A percentile compares a stretch with the other conserved stretches of the same genome.
Conservation (phyloP, 2,797 vertebrate species). For the Peromyscus melanophrys region DNA sequence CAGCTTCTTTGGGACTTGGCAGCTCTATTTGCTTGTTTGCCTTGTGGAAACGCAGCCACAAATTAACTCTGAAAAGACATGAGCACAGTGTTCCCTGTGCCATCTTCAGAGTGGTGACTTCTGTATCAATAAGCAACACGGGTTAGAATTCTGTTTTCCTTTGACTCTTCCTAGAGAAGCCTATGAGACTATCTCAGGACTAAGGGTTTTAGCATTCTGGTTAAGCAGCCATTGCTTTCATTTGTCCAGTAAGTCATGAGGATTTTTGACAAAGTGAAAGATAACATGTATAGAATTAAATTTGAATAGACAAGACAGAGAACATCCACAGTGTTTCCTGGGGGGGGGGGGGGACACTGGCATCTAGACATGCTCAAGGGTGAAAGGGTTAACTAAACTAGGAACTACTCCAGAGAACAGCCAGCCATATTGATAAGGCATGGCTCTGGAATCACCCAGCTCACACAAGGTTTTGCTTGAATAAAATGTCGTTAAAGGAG, state of each 20-base stretch:
- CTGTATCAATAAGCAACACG: not conserved
- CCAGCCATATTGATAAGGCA: not conserved
- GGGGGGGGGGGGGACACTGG: not conserved
- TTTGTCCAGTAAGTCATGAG: not conserved
- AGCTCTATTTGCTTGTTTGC: not conserved
- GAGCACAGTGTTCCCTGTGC: not conserved
- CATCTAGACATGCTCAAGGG: not conserved
- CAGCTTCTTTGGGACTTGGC: not conserved
- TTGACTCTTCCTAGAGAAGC: not conserved
- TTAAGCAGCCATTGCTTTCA: not conserved
- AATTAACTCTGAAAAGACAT: not conserved
- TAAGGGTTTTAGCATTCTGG: not conserved
- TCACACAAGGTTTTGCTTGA: not conserved
- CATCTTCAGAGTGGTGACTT: not conserved
- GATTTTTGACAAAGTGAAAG: conserved; percentile 12
- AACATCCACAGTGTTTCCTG: not conserved
- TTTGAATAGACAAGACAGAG: not conserved
- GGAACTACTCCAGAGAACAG: not conserved
- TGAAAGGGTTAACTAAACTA: not conserved
- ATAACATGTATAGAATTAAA: not conserved
- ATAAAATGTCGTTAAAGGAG: not conserved
- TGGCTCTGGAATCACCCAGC: not conserved
- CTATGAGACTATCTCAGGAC: not conserved
- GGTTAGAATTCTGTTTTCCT: not conserved
- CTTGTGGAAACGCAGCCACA: not conserved